Evolutionary conservation across 2,113 vertebrate species (phyloP).

Genomic region (Gymnobelideus leadbeateri): DNA sequence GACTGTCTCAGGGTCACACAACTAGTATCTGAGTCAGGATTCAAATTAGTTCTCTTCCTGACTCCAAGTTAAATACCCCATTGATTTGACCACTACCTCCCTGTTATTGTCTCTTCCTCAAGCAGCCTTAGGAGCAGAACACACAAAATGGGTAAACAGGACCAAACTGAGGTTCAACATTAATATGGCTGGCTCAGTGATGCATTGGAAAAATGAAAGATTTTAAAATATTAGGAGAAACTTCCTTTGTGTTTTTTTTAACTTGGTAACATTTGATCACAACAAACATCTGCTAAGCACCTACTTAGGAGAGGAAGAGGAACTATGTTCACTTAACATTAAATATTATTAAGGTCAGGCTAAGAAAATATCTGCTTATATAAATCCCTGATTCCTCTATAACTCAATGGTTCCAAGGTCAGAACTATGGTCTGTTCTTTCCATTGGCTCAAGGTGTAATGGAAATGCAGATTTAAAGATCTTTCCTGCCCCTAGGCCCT

Average conservation of each 20-base stretch:
- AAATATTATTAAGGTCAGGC: background rate
- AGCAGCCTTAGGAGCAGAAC: background rate
- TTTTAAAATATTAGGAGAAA: background rate
- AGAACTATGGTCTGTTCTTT: background rate
- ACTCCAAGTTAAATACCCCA: background rate
- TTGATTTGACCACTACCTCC: background rate
- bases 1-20: constrained; percentile 7
- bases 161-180: background rate
- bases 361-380: background rate
- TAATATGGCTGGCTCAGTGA: background rate
- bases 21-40: background rate
- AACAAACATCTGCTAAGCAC: too few relatives aligned
- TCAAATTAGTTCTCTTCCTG: background rate
- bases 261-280: too few relatives aligned
- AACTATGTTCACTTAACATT: background rate
- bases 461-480: too few relatives aligned
- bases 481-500: too few relatives aligned
- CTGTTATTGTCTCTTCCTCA: background rate
- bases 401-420: background rate
- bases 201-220: background rate
- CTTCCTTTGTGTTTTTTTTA: background rate
- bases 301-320: background rate
- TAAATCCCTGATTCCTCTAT: background rate
- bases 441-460: background rate
- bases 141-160: background rate